phyloP scores from a whole-genome alignment of 2,888 invertebrate genomes.

The Nephrotoma flavescens region DNA sequence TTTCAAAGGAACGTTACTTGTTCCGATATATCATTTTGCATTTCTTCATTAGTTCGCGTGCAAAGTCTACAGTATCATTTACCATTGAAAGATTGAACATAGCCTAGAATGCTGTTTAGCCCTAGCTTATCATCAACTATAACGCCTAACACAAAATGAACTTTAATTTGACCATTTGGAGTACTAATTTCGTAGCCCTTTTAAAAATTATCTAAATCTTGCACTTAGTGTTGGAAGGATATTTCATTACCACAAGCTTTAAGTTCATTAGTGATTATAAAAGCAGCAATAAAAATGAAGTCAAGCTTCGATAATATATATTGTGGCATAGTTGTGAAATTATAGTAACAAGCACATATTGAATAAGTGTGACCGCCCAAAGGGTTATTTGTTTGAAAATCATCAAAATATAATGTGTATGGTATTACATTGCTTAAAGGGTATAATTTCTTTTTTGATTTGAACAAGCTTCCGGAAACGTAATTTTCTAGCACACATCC shows the following conservation, averaged over 20 bases:
- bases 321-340: slow-evolving; percentile 6
- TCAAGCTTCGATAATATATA: slow-evolving; percentile 11
- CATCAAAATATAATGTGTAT: slow-evolving; percentile 10
- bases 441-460: neutral
- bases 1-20: slow-evolving; percentile 10
- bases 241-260: slow-evolving; percentile 13
- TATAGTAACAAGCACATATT: slow-evolving; percentile 10
- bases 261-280: slow-evolving; percentile 10
- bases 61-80: slow-evolving; percentile 14
- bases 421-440: slow-evolving; percentile 1
- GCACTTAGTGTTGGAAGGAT: slow-evolving; percentile 11
- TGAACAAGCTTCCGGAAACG: slow-evolving; percentile 6
- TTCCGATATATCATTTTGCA: slow-evolving; percentile 10
- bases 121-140: slow-evolving; percentile 15
- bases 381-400: slow-evolving; percentile 11
- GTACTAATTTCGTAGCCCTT: neutral
- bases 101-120: slow-evolving; percentile 13
- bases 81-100: slow-evolving; percentile 13
- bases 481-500: slow-evolving; percentile 4
- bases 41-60: slow-evolving; percentile 11
- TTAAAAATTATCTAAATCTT: slow-evolving; percentile 13
- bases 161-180: slow-evolving; percentile 4
- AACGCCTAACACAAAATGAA: slow-evolving; percentile 14
- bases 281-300: slow-evolving; percentile 13
- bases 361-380: neutral